These are phyloP conservation scores for Mus spicilegus DNA, from an alignment of 2,113 vertebrate genomes.

Conservation along the genomic window DNA sequence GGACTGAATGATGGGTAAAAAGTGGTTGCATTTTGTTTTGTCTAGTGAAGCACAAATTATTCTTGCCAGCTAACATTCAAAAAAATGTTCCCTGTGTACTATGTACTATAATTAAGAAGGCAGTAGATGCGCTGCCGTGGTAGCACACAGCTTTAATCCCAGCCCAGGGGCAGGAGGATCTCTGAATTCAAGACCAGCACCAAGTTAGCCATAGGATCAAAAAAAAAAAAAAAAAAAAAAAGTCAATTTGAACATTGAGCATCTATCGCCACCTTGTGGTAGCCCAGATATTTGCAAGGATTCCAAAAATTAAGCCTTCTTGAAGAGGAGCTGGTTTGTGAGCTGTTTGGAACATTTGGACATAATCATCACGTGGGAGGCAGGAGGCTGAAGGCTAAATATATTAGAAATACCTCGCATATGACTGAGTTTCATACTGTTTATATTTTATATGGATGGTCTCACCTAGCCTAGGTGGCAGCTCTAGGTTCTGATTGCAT, in stretches of 20 bases:
- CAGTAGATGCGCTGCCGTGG: background rate
- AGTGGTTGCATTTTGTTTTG: background rate
- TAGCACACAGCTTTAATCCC: background rate
- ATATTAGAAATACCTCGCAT: background rate
- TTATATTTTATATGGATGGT: background rate
- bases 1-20: background rate
- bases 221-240: background rate
- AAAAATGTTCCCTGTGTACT: background rate
- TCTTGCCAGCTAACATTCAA: background rate
- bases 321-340: background rate
- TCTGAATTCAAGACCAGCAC: background rate
- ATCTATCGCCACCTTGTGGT: conserved; percentile 82
- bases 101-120: background rate
- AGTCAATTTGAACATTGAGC: background rate
- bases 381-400: background rate
- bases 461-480: background rate
- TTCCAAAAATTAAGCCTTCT: background rate
- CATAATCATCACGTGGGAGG: background rate
- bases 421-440: background rate
- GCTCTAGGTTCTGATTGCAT: background rate
- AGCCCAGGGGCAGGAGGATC: background rate
- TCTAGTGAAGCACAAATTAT: background rate
- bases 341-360: background rate
- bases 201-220: background rate
- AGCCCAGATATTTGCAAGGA: background rate